Evolutionary conservation across 2,888 invertebrate species (phyloP).

Genomic region (Habroteleia sp.): DNA sequence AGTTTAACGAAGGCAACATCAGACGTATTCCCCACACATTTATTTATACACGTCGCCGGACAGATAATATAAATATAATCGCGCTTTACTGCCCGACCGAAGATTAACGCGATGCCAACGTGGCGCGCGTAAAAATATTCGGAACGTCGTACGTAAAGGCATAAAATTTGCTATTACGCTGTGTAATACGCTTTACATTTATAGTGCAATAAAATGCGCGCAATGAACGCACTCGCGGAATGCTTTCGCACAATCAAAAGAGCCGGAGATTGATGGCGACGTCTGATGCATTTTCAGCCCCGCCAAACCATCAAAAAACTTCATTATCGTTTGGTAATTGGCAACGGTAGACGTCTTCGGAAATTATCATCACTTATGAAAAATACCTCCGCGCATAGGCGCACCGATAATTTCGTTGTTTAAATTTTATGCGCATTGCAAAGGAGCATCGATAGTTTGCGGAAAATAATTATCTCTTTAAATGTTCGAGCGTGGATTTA

Average conservation of each 20-base stretch:
- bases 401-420: conserved; percentile 7
- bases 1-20: conserved; percentile 8
- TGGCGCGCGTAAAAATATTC: conserved; percentile 35
- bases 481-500: conserved; percentile 1
- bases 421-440: conserved; percentile 22
- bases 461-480: conserved; percentile 11
- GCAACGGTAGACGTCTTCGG: not conserved
- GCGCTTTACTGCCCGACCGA: conserved; percentile 5
- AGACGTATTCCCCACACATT: not conserved
- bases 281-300: conserved; percentile 17
- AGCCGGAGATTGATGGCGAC: conserved; percentile 30
- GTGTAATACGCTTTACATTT: conserved; percentile 31
- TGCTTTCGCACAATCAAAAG: conserved; percentile 36
- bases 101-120: conserved; percentile 15
- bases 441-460: too few relatives aligned
- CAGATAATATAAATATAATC: conserved; percentile 28
- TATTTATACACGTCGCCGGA: not conserved
- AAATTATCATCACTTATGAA: conserved; percentile 13
- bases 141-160: conserved; percentile 7
- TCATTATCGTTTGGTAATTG: too few relatives aligned
- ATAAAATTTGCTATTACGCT: conserved; percentile 38
- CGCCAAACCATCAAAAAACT: conserved; percentile 40
- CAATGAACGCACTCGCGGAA: conserved; percentile 8
- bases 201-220: conserved; percentile 24
- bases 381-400: too few relatives aligned